A percentile compares a stretch with the other conserved stretches of the same genome.
phyloP scores from a whole-genome alignment of 2,888 invertebrate genomes.

The Taenaris catops region DNA sequence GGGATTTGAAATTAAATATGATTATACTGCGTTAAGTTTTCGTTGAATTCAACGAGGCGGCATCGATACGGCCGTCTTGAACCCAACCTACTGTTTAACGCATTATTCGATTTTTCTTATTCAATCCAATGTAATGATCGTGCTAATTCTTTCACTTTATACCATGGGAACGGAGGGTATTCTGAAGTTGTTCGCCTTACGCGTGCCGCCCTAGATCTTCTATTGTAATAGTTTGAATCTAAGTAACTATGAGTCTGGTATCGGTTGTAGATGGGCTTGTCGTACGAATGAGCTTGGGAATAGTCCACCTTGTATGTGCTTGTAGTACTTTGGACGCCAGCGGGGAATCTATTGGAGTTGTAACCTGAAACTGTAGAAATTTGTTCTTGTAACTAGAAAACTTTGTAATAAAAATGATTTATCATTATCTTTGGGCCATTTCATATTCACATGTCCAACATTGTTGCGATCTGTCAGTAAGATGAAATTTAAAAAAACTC shows the following conservation, averaged over 20 bases:
- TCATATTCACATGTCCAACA: no score
- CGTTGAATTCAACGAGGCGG: constrained; percentile 70
- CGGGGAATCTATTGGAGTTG: constrained; percentile 60
- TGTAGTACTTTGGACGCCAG: constrained; percentile 62
- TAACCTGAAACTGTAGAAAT: constrained; percentile 63
- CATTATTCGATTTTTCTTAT: constrained; percentile 31
- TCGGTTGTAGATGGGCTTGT: constrained; percentile 68
- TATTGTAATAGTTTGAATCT: constrained; percentile 61
- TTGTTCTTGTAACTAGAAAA: no score
- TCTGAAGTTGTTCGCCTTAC: constrained; percentile 57
- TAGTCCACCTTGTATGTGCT: constrained; percentile 74
- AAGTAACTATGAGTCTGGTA: constrained; percentile 59
- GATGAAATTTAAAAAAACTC: no score
- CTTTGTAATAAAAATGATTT: no score
- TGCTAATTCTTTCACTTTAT: constrained; percentile 85
- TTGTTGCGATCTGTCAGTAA: no score
- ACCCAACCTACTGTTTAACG: constrained; percentile 63
- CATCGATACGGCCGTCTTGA: constrained; percentile 46
- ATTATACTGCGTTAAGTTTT: constrained; percentile 28
- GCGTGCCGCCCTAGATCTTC: constrained; percentile 60
- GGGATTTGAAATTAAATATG: constrained; percentile 40
- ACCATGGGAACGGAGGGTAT: constrained; percentile 88
- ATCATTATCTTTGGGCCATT: no score
- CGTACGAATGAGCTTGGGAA: constrained; percentile 63
- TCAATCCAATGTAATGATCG: constrained; percentile 84